Base-by-base conservation (phyloP, 1,140 invertebrate genomes). In the Lysiphlebus fabarum region DNA sequence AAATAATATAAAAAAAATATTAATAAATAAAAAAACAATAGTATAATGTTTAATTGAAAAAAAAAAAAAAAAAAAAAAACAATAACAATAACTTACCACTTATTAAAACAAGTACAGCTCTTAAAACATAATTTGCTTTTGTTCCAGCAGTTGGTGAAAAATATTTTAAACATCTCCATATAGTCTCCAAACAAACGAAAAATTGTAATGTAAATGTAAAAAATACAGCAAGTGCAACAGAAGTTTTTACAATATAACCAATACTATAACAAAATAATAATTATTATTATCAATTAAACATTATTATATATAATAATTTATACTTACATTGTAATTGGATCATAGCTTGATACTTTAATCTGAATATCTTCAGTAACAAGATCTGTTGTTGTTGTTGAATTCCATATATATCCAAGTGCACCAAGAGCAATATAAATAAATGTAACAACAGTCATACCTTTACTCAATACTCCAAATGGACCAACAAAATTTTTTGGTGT, bases 141-240 rank as follows among this genome's bases (percentile, higher is more conserved):
- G 17, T 26, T 26, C 17, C 17, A 4, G 17, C 65, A 87, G 87
- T 9, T 80, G 79, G 70, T n/a, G 85, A 91, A 56, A 80, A 83
- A 1, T 89, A 84, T 69, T 92, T 91, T 40, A 92, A 80, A 36
- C 75, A 78, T 68, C 84, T 85, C 90, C 90, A 91, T 43, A 81
- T 84, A 60, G 92, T 92, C 69, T 92, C 90, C 17, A 92, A 76
- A 70, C 95, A 95, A 2, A 99, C 95, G 75, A 93, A 99, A 70
- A 97, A 93, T 78, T 99, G 96, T 43, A 99, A 83, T n/a, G 91
- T 93, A 74, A 95, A 98, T 0, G 93, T 94, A 70, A 93, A 90
- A 71, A 90, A 96, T 4, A 98, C 92, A 3, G 93, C 91, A 10
- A 95, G 70, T 0, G 86, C 90, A 70, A 98, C 95, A 41, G 93